Evolutionary conservation across 2,888 invertebrate genomes (phyloP), one percentile per base, ranked within the genome.

Genomic region (Tetragonisca angustula): DNA sequence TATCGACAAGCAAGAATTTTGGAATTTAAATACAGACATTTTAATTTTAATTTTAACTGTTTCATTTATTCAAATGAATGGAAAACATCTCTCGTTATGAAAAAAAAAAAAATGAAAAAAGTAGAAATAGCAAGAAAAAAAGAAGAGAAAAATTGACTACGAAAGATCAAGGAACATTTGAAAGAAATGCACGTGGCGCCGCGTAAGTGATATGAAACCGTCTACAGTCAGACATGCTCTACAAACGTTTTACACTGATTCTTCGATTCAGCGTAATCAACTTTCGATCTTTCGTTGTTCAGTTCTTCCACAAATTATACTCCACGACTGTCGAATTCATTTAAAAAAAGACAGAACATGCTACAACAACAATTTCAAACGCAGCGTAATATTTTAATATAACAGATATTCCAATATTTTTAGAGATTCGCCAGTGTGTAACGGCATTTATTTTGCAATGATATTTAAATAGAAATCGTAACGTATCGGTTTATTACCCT

Each of bases 401-500:
- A 36, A 36, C 5, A n/a, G n/a, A 56, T 15, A n/a, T 56, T 56
- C n/a, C n/a, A 1, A 13, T n/a, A n/a, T 56, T 56, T 56, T 56
- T n/a, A 15, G 13, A n/a, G 21, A 56, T 13, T 56, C 21, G 36
- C 36, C 36, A 43, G 9, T 43, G 36, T 5, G 15, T 5, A n/a
- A 56, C 15, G n/a, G n/a, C n/a, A n/a, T 56, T 56, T 56, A n/a
- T n/a, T 56, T 56, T n/a, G 21, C 15, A n/a, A 56, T n/a, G n/a
- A n/a, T 56, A 56, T n/a, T n/a, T 56, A 56, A 56, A 56, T 15
- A 56, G n/a, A 56, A n/a, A n/a, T 56, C n/a, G n/a, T 56, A 56
- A 9, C n/a, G n/a, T 56, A 56, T 56, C 61, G 17, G 49, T 50
- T 68, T 50, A 68, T 11, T 19, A 49, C 11, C 36, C 36, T 36